phyloP scores from a whole-genome alignment of 1,140 invertebrate genomes.

The Eumaeus atala region DNA sequence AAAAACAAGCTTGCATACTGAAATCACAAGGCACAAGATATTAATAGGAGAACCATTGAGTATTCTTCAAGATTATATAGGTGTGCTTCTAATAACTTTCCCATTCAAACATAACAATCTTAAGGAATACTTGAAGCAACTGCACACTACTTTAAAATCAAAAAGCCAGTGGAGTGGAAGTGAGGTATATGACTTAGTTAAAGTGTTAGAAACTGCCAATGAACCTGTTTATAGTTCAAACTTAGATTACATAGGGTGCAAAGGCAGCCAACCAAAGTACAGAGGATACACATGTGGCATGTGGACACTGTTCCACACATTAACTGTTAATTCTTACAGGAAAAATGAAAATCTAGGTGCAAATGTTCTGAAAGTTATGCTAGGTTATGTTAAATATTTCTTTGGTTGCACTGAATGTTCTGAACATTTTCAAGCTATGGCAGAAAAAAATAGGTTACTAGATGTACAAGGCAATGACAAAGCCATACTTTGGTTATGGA shows the following conservation, averaged over 20 bases:
- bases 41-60: conserved; percentile 81
- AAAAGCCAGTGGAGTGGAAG: conserved; percentile 74
- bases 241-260: conserved; percentile 87
- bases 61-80: conserved; percentile 84
- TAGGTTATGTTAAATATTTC: conserved; percentile 93
- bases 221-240: conserved; percentile 75
- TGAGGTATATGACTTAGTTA: conserved; percentile 75
- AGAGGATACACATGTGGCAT: conserved; percentile 97
- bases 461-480: conserved; percentile 82
- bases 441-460: conserved; percentile 78
- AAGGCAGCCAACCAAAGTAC: conserved; percentile 81
- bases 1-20: conserved; percentile 85
- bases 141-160: conserved; percentile 66
- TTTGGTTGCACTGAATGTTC: conserved; percentile 95
- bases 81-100: conserved; percentile 82
- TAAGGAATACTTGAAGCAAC: conserved; percentile 77
- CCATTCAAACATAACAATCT: conserved; percentile 78
- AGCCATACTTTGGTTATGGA: conserved; percentile 95
- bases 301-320: conserved; percentile 95
- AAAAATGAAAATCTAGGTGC: conserved; percentile 71
- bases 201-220: conserved; percentile 69
- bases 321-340: conserved; percentile 86
- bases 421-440: conserved; percentile 90
- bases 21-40: conserved; percentile 81
- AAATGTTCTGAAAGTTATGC: conserved; percentile 84